Base-by-base conservation (phyloP, 2,113 vertebrate species). In the Pluvialis apricaria region DNA sequence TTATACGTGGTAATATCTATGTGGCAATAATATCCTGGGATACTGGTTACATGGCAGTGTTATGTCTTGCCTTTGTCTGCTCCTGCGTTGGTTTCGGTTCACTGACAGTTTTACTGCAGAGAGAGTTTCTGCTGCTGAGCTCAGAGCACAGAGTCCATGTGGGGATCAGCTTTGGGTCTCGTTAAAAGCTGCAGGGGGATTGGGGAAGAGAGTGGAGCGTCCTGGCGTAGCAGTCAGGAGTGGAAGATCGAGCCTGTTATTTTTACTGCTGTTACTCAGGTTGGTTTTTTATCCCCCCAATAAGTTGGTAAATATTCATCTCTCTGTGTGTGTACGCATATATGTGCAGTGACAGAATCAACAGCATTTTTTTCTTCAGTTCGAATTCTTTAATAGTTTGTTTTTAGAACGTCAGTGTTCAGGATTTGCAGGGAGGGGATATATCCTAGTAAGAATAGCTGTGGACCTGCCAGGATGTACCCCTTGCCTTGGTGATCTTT, bases 231-330 rank as follows among this genome's bases (percentile, higher is more conserved):
- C 34, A 58, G 65, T 78, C 40, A 66, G 84, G 34, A 86, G 28
- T 32, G 44, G 42, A 42, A 55, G n/a, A 58, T 19, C 0, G 3
- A 73, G 5, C 45, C 25, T 66, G 10, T 57, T 51, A 13, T 0
- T 12, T 76, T 86, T 65, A 47, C 38, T 94, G 76, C 29, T 44
- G 10, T 77, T 73, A 60, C 40, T 76, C 13, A 28, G 28, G 15
- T 47, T 17, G 38, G 40, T 65, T 45, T 54, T 47, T 72, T n/a
- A 9, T 13, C 19, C 18, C 47, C 15, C 7, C 26, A 25, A 0
- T 52, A 86, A 84, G 6, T 44, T 65, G 34, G 28, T 58, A 72
- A 92, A 58, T 45, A 42, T 26, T 68, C 44, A 42, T 29, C 4
- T 25, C 4, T 52, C 3, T 68, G 1, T 38, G 1, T 72, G 24